Percentiles rank a stretch among this genome's conserved stretches.
These are phyloP conservation scores for Patella caerulea DNA, from an alignment of 2,888 invertebrate species.

Conservation along the genomic window DNA sequence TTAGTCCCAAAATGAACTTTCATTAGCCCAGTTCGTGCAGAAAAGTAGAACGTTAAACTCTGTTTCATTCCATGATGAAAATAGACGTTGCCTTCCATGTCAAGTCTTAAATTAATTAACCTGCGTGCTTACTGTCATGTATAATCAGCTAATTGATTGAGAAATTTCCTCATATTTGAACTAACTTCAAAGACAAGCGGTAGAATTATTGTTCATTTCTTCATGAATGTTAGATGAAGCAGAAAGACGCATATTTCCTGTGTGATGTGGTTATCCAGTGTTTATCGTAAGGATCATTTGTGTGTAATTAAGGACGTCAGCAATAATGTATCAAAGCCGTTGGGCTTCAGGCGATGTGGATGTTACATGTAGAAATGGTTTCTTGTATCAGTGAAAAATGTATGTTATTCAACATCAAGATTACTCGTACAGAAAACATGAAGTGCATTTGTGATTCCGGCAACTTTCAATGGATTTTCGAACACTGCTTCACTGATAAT, in stretches of 20 bases:
- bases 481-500: too few species aligned
- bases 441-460: not conserved
- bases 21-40: too few species aligned
- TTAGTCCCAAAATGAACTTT: too few species aligned
- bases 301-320: not conserved
- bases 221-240: slow-evolving; percentile 10
- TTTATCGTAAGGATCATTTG: not conserved
- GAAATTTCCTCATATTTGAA: too few species aligned
- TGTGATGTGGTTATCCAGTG: not conserved
- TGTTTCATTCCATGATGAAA: too few species aligned
- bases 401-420: not conserved
- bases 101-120: too few species aligned
- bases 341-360: not conserved
- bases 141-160: too few species aligned
- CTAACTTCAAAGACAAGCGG: too few species aligned
- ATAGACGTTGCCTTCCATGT: too few species aligned
- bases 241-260: not conserved
- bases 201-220: not conserved
- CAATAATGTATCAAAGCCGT: not conserved
- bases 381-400: not conserved
- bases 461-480: too few species aligned
- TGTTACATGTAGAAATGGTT: not conserved
- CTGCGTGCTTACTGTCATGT: too few species aligned
- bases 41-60: too few species aligned
- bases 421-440: not conserved